Base-by-base conservation (phyloP, 1,140 invertebrate species). In the Eupeodes corollae region DNA sequence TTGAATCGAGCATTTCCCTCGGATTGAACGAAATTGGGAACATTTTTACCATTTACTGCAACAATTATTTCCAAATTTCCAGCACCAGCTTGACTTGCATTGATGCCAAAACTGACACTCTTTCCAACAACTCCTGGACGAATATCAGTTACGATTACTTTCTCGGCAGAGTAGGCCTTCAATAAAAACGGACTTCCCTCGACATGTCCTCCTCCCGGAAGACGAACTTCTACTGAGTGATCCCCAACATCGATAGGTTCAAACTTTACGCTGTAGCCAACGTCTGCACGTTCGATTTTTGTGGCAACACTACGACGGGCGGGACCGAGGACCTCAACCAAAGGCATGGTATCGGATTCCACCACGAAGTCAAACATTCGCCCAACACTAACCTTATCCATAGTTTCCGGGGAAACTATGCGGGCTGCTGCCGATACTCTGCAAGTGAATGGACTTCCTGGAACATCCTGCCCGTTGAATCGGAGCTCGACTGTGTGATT, bases 51-150 rank as follows among this genome's bases (percentile, higher is more conserved):
- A 61, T 89, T 91, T n/a, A 96, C 92, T 1, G 92, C 91, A 0
- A 99, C 94, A 47, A 97, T 96, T 38, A 99, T 98, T 73, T 98
- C 94, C 53, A 98, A 72, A 71, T 97, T 96, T 33, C 94, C 94
- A 50, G 92, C 92, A 51, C 94, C 79, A 10, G 79, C 79, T 60
- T 80, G 75, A 0, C 74, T 77, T 38, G 73, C 83, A 76, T 89
- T 80, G 79, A 92, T 92, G 54, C 86, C 89, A 62, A 97, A 95
- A 51, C 87, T 90, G 2, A 93, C 85, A 14, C 91, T 88, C 69
- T 91, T 91, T 18, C 90, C 90, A 33, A 96, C 86, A 33, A 88
- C 76, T 6, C 91, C 92, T 39, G 83, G 83, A 35, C 83, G 84
- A 43, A 94, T 90, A 60, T 95, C 88, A 0, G 89, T 90, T 5